These are phyloP conservation scores for Notospermus geniculatus DNA, from an alignment of 1,140 invertebrate species.

Conservation along the genomic window DNA sequence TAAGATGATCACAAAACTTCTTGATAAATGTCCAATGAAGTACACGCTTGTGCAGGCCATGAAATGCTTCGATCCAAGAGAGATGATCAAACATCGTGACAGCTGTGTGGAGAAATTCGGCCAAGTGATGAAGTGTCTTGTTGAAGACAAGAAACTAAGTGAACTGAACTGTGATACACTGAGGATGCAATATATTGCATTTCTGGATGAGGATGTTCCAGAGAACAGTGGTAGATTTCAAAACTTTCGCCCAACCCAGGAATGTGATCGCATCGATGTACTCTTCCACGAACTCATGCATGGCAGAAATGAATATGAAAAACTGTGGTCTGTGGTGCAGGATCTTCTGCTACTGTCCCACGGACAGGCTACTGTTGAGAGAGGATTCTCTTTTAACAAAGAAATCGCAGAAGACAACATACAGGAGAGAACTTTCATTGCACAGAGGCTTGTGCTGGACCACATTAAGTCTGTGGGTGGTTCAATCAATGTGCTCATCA, in stretches of 20 bases:
- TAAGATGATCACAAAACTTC: neutral
- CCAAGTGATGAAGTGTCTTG: neutral
- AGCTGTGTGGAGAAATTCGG: neutral
- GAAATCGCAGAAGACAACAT: conserved; percentile 30
- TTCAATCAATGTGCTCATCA: too few relatives aligned
- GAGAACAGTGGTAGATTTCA: neutral
- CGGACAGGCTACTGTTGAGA: conserved; percentile 34
- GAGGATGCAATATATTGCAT: neutral
- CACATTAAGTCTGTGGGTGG: conserved; percentile 22
- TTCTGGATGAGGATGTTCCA: conserved; percentile 6
- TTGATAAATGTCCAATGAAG: neutral
- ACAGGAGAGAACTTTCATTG: conserved; percentile 21
- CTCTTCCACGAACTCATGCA: too few relatives aligned
- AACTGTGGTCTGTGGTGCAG: conserved; percentile 14
- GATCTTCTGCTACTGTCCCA: conserved; percentile 25
- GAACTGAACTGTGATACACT: neutral
- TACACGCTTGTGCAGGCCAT: neutral
- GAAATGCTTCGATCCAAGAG: neutral
- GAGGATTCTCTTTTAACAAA: conserved; percentile 36
- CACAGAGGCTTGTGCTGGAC: conserved; percentile 24
- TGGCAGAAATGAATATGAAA: too few relatives aligned
- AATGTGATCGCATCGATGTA: too few relatives aligned
- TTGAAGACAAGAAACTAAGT: neutral
- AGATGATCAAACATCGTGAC: neutral
- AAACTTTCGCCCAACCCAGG: too few relatives aligned